Evolutionary conservation across 64 coral and sea anemone genomes (phyloP).

Genomic region (Catalaphyllia jardinei): DNA sequence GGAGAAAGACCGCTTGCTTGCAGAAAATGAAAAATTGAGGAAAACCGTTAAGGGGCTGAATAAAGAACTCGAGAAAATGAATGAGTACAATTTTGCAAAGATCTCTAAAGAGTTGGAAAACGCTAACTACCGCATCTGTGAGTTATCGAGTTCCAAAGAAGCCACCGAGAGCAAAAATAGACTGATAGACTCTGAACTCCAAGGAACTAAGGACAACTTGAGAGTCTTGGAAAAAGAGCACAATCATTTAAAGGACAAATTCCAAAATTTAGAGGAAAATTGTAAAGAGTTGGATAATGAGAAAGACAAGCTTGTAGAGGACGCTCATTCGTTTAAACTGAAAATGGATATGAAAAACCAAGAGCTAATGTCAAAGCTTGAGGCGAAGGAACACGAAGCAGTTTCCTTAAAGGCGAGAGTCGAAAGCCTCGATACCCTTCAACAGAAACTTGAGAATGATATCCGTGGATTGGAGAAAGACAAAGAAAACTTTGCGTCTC

Average conservation of each 20-base stretch:
- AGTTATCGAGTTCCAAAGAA: slow-evolving; percentile 52
- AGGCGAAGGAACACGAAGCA: slow-evolving; percentile 59
- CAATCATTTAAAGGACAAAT: slow-evolving; percentile 27
- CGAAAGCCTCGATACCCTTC: slow-evolving; percentile 30
- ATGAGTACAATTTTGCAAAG: slow-evolving; percentile 8
- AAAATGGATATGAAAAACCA: slow-evolving; percentile 71
- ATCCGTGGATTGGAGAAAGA: slow-evolving; percentile 42
- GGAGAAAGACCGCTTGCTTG: slow-evolving; percentile 5
- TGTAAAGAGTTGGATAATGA: slow-evolving; percentile 53
- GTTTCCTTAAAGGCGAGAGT: slow-evolving; percentile 27
- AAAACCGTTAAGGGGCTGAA: slow-evolving; percentile 25
- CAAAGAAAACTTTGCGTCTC: slow-evolving; percentile 36
- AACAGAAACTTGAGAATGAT: slow-evolving; percentile 54
- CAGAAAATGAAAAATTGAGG: slow-evolving; percentile 22
- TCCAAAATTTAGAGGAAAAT: slow-evolving; percentile 41
- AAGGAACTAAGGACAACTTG: slow-evolving; percentile 30
- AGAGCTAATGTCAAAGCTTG: slow-evolving; percentile 53
- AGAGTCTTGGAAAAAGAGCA: slow-evolving; percentile 26
- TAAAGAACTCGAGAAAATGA: slow-evolving; percentile 4
- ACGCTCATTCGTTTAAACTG: slow-evolving; percentile 70
- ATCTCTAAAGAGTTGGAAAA: slow-evolving; percentile 25
- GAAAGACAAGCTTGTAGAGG: slow-evolving; percentile 58
- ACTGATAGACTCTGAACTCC: slow-evolving; percentile 46
- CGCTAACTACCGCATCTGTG: slow-evolving; percentile 16
- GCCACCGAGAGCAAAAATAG: slow-evolving; percentile 30